Evolutionary conservation across 2,113 vertebrate genomes (phyloP), one percentile per base, ranked within the genome.

Genomic region (Halichoerus grypus): DNA sequence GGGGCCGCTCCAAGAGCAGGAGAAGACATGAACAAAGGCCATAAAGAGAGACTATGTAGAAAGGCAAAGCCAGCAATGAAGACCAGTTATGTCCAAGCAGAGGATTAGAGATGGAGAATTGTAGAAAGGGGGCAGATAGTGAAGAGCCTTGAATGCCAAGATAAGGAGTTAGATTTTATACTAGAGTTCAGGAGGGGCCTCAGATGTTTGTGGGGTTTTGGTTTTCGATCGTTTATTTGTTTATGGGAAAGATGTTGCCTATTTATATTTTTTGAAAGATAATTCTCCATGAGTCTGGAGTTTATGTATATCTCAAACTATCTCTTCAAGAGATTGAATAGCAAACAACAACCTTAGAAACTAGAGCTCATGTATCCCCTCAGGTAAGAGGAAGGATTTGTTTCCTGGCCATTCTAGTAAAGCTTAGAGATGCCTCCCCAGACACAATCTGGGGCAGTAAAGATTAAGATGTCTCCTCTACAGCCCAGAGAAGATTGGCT

Each of bases 261-360:
- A 55, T 18, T 8, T 69, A 61, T 33, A 76, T 46, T 46, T 72
- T 16, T 51, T 82, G 31, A 67, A 67, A 96, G 69, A 71, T 14
- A 82, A 61, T 28, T 69, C 12, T 57, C 74, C 59, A 33, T 11
- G 24, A 74, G 18, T 71, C 88, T 93, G 31, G 39, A 7, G 31
- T 67, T 92, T 91, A 65, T 69, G 36, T 33, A 91, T 26, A 55
- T 90, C 69, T 77, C 86, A 71, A 33, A 55, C 26, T 65, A 36
- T 46, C 80, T 86, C 24, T 80, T 93, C 51, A 51, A 63, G n/a
- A 61, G 84, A 69, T 69, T 59, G 77, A 95, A 42, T 36, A 76
- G 91, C 46, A 91, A 74, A 80, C 55, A 74, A 80, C 46, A 74
- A 49, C 55, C 59, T 85, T 76, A 49, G 79, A 96, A 74, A 74